phyloP scores from a whole-genome alignment of 2,888 invertebrate genomes.

The Drosophila peninsularis region DNA sequence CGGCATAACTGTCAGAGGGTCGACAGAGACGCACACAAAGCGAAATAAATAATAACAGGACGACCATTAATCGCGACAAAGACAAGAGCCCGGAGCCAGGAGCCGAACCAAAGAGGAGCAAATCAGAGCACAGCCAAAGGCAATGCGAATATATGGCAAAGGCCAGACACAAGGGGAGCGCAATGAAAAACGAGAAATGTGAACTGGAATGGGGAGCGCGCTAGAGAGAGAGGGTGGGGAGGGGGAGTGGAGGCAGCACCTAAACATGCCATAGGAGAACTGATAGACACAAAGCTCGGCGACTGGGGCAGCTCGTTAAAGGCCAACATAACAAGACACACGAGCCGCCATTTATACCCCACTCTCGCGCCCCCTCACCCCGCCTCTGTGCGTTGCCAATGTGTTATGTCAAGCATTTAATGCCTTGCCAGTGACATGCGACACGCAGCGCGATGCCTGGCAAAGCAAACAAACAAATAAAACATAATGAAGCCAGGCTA shows the following conservation, averaged over 20 bases:
- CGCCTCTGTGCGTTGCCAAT: background rate
- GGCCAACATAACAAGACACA: slow-evolving; percentile 62
- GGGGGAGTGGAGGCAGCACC: background rate
- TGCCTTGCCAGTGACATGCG: slow-evolving; percentile 53
- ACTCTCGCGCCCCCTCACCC: background rate
- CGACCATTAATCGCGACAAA: slow-evolving; percentile 77
- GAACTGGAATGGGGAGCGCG: background rate
- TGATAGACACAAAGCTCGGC: slow-evolving; percentile 50
- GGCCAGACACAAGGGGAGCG: slow-evolving; percentile 1
- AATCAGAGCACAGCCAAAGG: slow-evolving; percentile 50
- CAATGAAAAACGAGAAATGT: background rate
- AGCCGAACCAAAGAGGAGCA: slow-evolving; percentile 20
- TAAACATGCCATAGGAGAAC: slow-evolving; percentile 22
- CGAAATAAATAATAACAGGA: slow-evolving; percentile 74
- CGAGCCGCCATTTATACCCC: slow-evolving; percentile 24
- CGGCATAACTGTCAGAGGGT: slow-evolving; percentile 60
- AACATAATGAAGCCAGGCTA: slow-evolving; percentile 57
- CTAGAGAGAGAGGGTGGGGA: background rate
- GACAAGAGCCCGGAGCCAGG: slow-evolving; percentile 50
- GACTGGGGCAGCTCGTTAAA: slow-evolving; percentile 64
- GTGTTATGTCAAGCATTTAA: slow-evolving; percentile 64
- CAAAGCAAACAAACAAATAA: slow-evolving; percentile 65
- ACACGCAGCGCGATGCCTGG: slow-evolving; percentile 28
- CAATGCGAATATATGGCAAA: slow-evolving; percentile 36
- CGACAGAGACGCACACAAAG: slow-evolving; percentile 49